A percentile compares a stretch with the other conserved stretches of the same genome.
These are phyloP conservation scores for Eulemur rufifrons DNA, from an alignment of 2,113 vertebrate species.

Conservation along the genomic window DNA sequence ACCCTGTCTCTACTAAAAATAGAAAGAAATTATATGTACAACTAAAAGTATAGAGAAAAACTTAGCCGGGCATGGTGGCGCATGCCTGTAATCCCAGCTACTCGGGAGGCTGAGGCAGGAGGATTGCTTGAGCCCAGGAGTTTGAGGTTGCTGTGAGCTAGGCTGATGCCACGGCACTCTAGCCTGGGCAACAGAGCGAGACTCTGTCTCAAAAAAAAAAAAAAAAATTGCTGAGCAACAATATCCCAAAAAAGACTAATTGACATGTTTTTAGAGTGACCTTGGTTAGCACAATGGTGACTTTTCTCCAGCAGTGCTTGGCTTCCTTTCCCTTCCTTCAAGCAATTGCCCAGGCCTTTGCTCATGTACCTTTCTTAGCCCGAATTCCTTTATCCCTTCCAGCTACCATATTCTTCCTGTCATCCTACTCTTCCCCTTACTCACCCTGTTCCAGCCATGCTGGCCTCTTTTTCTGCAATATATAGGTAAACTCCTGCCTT, in stretches of 20 bases:
- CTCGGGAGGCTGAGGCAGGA: too few relatives aligned
- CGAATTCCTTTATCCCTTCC: background rate
- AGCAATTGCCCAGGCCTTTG: background rate
- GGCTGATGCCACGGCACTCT: too few relatives aligned
- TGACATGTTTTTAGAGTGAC: background rate
- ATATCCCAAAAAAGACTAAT: background rate
- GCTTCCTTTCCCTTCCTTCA: background rate
- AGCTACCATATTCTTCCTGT: background rate
- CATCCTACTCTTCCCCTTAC: background rate
- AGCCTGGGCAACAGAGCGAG: too few relatives aligned
- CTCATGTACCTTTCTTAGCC: background rate
- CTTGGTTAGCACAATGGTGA: background rate
- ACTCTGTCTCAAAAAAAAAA: too few relatives aligned
- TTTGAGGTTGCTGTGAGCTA: too few relatives aligned
- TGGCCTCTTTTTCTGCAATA: background rate
- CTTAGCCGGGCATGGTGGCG: too few relatives aligned
- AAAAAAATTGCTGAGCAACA: background rate
- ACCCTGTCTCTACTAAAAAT: too few relatives aligned
- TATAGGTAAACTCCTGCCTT: background rate
- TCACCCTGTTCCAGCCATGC: background rate
- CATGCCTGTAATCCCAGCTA: too few relatives aligned
- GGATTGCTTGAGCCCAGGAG: too few relatives aligned
- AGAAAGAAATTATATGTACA: too few relatives aligned
- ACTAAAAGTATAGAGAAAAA: too few relatives aligned
- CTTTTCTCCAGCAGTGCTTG: background rate